Conservation (phyloP, 2,888 invertebrate genomes). For the Notodonta ziczac region DNA sequence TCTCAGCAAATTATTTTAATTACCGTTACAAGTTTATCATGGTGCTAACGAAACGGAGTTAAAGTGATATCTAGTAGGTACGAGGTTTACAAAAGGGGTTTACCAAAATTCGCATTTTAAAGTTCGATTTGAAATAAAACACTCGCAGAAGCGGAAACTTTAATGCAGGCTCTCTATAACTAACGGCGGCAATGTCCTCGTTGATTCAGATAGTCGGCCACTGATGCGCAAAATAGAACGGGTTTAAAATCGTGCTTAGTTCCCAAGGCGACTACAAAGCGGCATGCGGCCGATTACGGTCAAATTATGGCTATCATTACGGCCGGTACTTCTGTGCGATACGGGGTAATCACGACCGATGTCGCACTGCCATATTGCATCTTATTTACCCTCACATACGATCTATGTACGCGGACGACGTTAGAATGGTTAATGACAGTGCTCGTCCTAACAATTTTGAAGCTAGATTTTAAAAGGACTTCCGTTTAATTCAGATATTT, state of each 20-base stretch:
- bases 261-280: slow-evolving; percentile 80
- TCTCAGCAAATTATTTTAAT: slow-evolving; percentile 70
- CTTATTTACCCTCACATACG: slow-evolving; percentile 51
- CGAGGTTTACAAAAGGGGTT: no score
- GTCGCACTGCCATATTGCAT: slow-evolving; percentile 60
- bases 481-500: not conserved
- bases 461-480: slow-evolving; percentile 21
- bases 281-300: slow-evolving; percentile 77
- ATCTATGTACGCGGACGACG: slow-evolving; percentile 33
- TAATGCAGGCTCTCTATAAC: slow-evolving; percentile 50
- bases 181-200: slow-evolving; percentile 66
- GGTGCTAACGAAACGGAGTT: slow-evolving; percentile 36
- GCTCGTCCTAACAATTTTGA: slow-evolving; percentile 24
- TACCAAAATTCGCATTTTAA: slow-evolving; percentile 19
- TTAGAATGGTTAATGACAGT: slow-evolving; percentile 31
- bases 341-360: slow-evolving; percentile 65
- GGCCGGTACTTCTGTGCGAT: slow-evolving; percentile 61
- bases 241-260: slow-evolving; percentile 75
- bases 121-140: slow-evolving; percentile 33
- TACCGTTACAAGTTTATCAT: slow-evolving; percentile 54
- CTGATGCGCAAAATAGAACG: slow-evolving; percentile 75
- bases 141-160: slow-evolving; percentile 30
- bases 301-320: slow-evolving; percentile 82
- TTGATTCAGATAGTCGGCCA: slow-evolving; percentile 76
- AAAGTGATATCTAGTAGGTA: no score